Percentiles rank a stretch among this genome's conserved stretches.
These are phyloP conservation scores for Brachionus koreanus DNA, from an alignment of 1,140 invertebrate genomes.

Conservation along the genomic window DNA sequence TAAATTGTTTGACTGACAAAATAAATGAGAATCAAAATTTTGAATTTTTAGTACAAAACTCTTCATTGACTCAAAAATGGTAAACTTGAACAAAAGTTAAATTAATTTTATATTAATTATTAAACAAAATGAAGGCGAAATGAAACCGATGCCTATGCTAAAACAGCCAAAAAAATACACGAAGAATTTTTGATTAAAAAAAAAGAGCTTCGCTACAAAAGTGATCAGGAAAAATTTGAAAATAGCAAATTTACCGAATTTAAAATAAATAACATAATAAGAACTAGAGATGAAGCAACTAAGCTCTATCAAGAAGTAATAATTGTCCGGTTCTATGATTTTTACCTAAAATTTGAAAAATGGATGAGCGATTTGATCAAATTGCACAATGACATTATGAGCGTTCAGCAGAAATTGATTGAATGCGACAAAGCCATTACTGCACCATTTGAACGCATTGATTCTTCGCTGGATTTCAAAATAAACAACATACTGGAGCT, in stretches of 20 bases:
- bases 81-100: not conserved
- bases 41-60: slow-evolving; percentile 42
- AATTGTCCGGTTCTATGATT: slow-evolving; percentile 34
- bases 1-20: slow-evolving; percentile 18
- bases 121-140: not conserved
- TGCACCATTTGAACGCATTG: slow-evolving; percentile 23
- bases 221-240: slow-evolving; percentile 38
- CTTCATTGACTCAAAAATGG: slow-evolving; percentile 8
- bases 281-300: slow-evolving; percentile 28
- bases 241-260: slow-evolving; percentile 41
- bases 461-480: not conserved
- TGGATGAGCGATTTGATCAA: slow-evolving; percentile 44
- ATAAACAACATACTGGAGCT: slow-evolving; percentile 4
- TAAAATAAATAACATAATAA: slow-evolving; percentile 35
- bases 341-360: slow-evolving; percentile 44
- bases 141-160: not conserved
- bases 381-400: slow-evolving; percentile 41
- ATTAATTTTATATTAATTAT: not conserved
- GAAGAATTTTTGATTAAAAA: slow-evolving; percentile 15
- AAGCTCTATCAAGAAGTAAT: slow-evolving; percentile 42
- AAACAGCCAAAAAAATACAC: slow-evolving; percentile 3
- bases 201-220: not conserved
- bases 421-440: slow-evolving; percentile 38
- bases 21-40: slow-evolving; percentile 32
- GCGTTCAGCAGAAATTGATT: slow-evolving; percentile 25